Conservation (phyloP, 2,888 invertebrate genomes). For the Gonocerus acuteangulatus region DNA sequence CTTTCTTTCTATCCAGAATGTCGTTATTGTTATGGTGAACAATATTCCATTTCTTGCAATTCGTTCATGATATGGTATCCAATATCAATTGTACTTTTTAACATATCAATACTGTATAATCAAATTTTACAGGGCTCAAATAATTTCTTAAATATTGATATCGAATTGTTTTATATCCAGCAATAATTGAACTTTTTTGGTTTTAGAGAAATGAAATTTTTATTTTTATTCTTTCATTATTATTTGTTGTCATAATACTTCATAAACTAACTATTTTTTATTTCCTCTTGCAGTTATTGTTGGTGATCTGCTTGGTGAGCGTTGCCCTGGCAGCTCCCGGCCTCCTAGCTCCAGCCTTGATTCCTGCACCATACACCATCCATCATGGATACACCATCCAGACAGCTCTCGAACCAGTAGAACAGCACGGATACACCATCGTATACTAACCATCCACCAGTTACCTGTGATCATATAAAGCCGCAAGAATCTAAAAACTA, state of each 20-base stretch:
- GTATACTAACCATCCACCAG: constrained; percentile 39
- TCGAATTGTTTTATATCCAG: too few species aligned
- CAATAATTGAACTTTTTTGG: too few species aligned
- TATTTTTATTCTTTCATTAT: too few species aligned
- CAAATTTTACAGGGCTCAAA: too few species aligned
- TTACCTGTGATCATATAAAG: too few species aligned
- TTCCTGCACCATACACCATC: constrained; percentile 38
- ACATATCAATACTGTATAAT: too few species aligned
- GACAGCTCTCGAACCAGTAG: constrained; percentile 41
- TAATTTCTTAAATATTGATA: too few species aligned
- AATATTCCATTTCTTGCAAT: too few species aligned
- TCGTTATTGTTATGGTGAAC: too few species aligned
- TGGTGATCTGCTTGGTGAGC: constrained; percentile 31
- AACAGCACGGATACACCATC: constrained; percentile 43
- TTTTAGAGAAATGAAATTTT: too few species aligned
- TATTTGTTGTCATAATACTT: neutral
- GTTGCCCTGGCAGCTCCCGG: constrained; percentile 31
- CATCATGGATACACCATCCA: constrained; percentile 40
- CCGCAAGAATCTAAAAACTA: neutral
- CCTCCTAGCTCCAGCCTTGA: constrained; percentile 11
- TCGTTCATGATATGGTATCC: neutral
- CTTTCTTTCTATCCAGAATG: too few species aligned
- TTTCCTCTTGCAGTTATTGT: constrained; percentile 27
- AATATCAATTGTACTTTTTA: too few species aligned
- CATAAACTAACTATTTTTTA: neutral